Percentiles rank a stretch among this genome's conserved stretches.
These are phyloP conservation scores for Lithosia quadra DNA, from an alignment of 2,888 invertebrate genomes.

Conservation along the genomic window DNA sequence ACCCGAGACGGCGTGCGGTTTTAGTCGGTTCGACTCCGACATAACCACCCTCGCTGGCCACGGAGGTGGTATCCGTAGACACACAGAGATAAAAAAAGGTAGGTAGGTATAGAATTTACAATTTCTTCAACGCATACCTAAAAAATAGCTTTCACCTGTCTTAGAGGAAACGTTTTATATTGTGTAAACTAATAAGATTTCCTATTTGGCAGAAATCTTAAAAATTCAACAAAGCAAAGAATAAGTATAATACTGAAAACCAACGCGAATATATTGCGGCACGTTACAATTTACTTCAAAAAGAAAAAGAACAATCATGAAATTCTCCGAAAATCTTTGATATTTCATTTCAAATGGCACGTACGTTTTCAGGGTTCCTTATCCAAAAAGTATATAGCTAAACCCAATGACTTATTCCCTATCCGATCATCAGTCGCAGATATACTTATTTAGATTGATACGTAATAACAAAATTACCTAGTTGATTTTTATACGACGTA, in stretches of 20 bases:
- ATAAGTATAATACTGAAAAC: slow-evolving; percentile 1
- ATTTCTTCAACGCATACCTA: too few relatives aligned
- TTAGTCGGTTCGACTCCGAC: too few relatives aligned
- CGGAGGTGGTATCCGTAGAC: too few relatives aligned
- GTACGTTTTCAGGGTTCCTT: neutral
- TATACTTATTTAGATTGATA: too few relatives aligned
- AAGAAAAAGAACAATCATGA: slow-evolving; percentile 9
- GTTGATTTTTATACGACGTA: too few relatives aligned
- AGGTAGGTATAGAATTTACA: too few relatives aligned
- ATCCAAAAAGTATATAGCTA: neutral
- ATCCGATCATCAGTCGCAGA: too few relatives aligned
- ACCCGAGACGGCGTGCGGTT: too few relatives aligned
- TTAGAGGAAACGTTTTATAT: slow-evolving; percentile 14
- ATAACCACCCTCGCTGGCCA: too few relatives aligned
- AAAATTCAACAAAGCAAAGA: slow-evolving; percentile 18
- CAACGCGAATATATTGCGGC: slow-evolving; percentile 21
- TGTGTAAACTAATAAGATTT: slow-evolving; percentile 18
- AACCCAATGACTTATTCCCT: neutral
- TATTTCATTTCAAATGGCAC: neutral
- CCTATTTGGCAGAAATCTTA: slow-evolving; percentile 16
- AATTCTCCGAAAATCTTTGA: slow-evolving; percentile 20
- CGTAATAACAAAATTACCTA: too few relatives aligned
- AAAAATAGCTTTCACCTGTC: neutral
- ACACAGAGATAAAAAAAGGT: neutral
- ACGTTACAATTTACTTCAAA: slow-evolving; percentile 35